Conservation (phyloP, 2,888 invertebrate genomes). For the Athalia rosae region DNA sequence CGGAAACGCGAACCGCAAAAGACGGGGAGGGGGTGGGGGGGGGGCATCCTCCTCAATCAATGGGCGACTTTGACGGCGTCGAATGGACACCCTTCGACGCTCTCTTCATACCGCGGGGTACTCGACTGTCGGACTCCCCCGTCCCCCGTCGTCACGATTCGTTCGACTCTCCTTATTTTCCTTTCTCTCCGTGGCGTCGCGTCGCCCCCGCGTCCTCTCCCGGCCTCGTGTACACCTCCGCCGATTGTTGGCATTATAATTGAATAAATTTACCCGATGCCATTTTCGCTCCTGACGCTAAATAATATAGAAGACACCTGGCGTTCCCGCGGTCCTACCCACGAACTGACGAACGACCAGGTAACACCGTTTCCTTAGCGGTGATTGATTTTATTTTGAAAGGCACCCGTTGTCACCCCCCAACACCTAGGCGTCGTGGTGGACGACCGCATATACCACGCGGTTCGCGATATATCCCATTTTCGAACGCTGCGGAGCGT, state of each 20-base stretch:
- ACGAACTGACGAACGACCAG: constrained; percentile 26
- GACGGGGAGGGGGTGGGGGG: too few species aligned
- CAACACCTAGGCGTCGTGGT: too few species aligned
- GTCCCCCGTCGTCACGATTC: not conserved
- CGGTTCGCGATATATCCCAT: too few species aligned
- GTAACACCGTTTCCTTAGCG: constrained; percentile 23
- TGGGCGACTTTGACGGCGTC: constrained; percentile 30
- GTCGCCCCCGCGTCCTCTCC: too few species aligned
- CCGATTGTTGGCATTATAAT: constrained; percentile 41
- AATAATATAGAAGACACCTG: constrained; percentile 46
- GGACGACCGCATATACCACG: too few species aligned
- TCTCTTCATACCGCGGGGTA: constrained; percentile 7
- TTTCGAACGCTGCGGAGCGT: too few species aligned
- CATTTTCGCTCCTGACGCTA: constrained; percentile 40
- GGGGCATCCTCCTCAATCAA: constrained; percentile 41
- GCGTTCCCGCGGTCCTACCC: constrained; percentile 26
- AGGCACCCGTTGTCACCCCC: not conserved
- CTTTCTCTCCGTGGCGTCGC: not conserved
- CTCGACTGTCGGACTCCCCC: constrained; percentile 11
- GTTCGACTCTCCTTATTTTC: not conserved
- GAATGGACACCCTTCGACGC: constrained; percentile 40
- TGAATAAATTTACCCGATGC: constrained; percentile 44
- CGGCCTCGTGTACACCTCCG: constrained; percentile 5
- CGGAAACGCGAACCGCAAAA: constrained; percentile 37
- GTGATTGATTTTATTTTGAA: constrained; percentile 32